These are phyloP conservation scores for Delphinus delphis DNA, from an alignment of 2,113 vertebrate species.

Conservation along the genomic window DNA sequence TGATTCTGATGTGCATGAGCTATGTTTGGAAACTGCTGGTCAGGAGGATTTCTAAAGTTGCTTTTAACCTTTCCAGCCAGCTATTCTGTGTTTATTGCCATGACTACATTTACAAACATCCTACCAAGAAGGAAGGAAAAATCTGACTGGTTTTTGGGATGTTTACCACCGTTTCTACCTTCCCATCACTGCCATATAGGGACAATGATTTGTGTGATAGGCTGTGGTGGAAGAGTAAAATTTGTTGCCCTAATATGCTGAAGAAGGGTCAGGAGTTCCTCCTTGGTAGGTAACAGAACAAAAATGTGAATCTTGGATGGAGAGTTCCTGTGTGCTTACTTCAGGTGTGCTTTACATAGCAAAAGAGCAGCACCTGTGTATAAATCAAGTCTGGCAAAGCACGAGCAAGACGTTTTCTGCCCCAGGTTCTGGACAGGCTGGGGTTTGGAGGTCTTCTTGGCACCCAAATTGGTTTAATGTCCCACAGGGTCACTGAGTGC, in stretches of 20 bases:
- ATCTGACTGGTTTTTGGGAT: constrained; percentile 58
- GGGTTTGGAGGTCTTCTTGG: neutral
- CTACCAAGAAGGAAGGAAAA: constrained; percentile 51
- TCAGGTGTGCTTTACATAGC: constrained; percentile 35
- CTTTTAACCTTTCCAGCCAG: constrained; percentile 60
- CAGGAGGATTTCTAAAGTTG: constrained; percentile 63
- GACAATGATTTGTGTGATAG: constrained; percentile 32
- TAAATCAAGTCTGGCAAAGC: constrained; percentile 32
- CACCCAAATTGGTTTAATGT: neutral
- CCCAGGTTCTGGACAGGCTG: neutral
- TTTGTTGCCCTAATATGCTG: constrained; percentile 54
- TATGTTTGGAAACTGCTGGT: constrained; percentile 59
- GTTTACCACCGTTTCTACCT: constrained; percentile 47
- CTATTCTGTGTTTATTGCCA: constrained; percentile 70
- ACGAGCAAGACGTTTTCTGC: constrained; percentile 19
- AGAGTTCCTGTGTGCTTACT: neutral
- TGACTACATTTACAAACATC: constrained; percentile 72
- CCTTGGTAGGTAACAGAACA: constrained; percentile 55
- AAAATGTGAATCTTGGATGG: constrained; percentile 51
- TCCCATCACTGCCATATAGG: constrained; percentile 55
- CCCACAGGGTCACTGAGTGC: neutral
- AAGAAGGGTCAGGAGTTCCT: constrained; percentile 26
- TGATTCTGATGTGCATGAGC: constrained; percentile 14
- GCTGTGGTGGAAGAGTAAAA: constrained; percentile 1
- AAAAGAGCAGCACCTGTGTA: constrained; percentile 8